phyloP scores from a whole-genome alignment of 2,797 vertebrate genomes.

The Manis javanica region DNA sequence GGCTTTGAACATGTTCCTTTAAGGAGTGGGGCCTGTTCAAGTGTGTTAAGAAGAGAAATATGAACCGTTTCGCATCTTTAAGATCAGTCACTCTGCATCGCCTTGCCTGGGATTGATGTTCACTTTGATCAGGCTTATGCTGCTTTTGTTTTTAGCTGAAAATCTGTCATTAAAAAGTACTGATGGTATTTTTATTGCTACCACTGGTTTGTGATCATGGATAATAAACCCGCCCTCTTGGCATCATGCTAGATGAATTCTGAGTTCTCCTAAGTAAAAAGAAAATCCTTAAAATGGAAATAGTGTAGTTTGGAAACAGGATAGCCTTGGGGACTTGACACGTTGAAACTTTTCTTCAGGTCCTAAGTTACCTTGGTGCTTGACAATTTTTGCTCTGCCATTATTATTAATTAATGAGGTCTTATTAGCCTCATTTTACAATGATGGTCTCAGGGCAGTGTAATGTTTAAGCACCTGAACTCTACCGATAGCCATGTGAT shows the following conservation, averaged over 20 bases:
- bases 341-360: fast-evolving
- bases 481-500: neutral
- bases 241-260: fast-evolving
- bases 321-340: neutral
- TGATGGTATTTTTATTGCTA: neutral
- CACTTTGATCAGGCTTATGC: neutral
- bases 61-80: neutral
- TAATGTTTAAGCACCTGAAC: neutral
- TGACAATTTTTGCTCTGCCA: neutral
- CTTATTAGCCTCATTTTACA: neutral
- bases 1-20: neutral
- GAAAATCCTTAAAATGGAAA: neutral
- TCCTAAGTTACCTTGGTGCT: neutral
- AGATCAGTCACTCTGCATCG: neutral
- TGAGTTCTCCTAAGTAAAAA: neutral
- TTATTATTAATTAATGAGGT: too few species aligned
- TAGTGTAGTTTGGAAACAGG: neutral
- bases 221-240: neutral
- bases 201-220: fast-evolving
- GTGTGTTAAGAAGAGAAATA: neutral
- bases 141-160: neutral
- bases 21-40: neutral
- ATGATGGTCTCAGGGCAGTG: too few species aligned
- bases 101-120: neutral
- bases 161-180: neutral